Base-by-base conservation (phyloP, 2,797 vertebrate species). In the Apodemus agrarius region DNA sequence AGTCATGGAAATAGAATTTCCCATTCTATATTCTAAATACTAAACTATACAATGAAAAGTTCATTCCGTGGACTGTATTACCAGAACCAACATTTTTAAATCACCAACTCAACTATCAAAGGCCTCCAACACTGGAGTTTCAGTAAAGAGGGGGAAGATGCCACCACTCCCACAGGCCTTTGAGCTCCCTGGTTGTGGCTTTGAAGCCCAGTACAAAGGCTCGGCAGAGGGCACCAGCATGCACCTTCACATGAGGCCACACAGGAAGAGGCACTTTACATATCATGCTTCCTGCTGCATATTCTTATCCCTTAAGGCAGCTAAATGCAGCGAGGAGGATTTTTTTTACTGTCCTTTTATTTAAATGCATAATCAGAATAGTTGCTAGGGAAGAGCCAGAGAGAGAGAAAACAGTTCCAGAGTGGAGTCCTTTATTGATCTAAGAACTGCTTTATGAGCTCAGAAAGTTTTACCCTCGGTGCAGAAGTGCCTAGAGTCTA, bases 141-240 rank as follows among this genome's bases (percentile, higher is more conserved):
- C 97, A 89, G 89, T 63, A 17, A 85, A 96, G 95, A 95, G 94
- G 49, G 94, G 89, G 91, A 96, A 82, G 96, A 95, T 81, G 96
- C 92, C 65, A 52, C 81, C 96, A 88, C 95, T 97, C 96, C 96
- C 97, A 88, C 57, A 67, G 96, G 96, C 79, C 97, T 98, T 78
- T 80, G 96, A 97, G 96, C 76, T 65, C 54, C 84, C n/a, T 89
- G 72, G 43, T n/a, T 37, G 61, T 5, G 85, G 89, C 97, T 98
- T 98, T 98, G 98, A 98, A 98, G 95, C 91, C 49, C 67, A 86
- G 91, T 95, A 96, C 97, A 98, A 97, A 98, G 97, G 67, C 97
- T 79, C n/a, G 0, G 37, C 74, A 52, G 74, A 88, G 87, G 95
- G 78, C 46, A 24, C 76, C 83, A 0, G 21, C 49, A 17, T 74